These are phyloP conservation scores for Cantharis rustica DNA, from an alignment of 2,888 invertebrate genomes.

Conservation along the genomic window DNA sequence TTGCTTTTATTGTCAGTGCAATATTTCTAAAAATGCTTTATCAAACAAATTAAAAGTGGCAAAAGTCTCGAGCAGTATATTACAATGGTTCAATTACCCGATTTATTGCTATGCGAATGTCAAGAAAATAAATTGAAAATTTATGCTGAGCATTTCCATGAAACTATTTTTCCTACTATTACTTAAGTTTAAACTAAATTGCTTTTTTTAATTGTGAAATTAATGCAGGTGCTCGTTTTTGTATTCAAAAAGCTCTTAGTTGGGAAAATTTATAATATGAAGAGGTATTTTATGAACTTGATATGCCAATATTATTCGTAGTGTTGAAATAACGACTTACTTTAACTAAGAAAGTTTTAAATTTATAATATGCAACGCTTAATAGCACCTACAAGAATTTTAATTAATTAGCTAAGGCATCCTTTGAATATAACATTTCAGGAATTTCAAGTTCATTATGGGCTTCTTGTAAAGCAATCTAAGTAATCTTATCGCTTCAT, in stretches of 20 bases:
- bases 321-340: background rate
- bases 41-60: background rate
- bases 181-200: no score
- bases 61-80: background rate
- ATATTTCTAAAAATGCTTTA: background rate
- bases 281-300: background rate
- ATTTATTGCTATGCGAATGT: background rate
- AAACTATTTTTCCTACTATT: background rate
- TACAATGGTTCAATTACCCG: background rate
- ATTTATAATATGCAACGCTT: background rate
- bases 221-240: background rate
- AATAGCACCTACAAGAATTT: background rate
- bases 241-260: background rate
- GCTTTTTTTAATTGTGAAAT: background rate
- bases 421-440: background rate
- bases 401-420: background rate
- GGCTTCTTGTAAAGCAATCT: background rate
- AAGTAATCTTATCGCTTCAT: background rate
- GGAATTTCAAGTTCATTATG: background rate
- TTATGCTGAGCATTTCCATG: background rate
- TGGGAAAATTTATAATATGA: background rate
- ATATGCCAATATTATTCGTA: background rate
- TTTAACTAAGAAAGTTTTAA: background rate
- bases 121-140: no score
- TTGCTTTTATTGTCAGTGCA: background rate